Evolutionary conservation across 2,113 vertebrate species (phyloP).

Genomic region (Oncorhynchus mykiss): DNA sequence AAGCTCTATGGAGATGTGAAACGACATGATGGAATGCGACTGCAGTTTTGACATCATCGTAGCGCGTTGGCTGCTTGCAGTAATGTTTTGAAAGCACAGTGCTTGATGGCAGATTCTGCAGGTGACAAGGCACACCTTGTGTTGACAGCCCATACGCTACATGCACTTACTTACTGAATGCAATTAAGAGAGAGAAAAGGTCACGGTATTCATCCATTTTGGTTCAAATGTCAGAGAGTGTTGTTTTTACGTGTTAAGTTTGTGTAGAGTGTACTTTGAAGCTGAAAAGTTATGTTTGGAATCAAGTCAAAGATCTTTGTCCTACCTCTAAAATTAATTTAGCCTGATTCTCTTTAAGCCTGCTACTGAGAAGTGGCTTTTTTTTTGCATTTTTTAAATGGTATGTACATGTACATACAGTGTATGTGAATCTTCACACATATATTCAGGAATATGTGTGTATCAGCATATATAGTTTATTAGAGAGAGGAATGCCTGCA

Average conservation of each 20-base stretch:
- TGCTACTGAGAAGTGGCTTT: slow-evolving; percentile 73
- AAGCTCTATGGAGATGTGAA: slow-evolving; percentile 54
- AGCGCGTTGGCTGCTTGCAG: slow-evolving; percentile 69
- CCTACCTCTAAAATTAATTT: slow-evolving; percentile 64
- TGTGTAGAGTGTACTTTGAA: slow-evolving; percentile 38
- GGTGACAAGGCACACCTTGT: slow-evolving; percentile 72
- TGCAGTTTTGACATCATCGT: slow-evolving; percentile 77
- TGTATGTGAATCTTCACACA: slow-evolving; percentile 57
- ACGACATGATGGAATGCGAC: slow-evolving; percentile 66
- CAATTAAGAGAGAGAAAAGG: slow-evolving; percentile 63
- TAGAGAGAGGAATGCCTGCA: slow-evolving; percentile 87
- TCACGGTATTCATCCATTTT: slow-evolving; percentile 67
- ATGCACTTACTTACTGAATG: slow-evolving; percentile 71
- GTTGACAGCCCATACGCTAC: slow-evolving; percentile 71
- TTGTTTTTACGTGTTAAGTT: slow-evolving; percentile 31
- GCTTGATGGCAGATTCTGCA: slow-evolving; percentile 72
- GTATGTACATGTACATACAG: slow-evolving; percentile 69
- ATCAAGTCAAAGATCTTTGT: slow-evolving; percentile 70
- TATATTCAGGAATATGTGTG: slow-evolving; percentile 59
- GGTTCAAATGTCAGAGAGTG: slow-evolving; percentile 74
- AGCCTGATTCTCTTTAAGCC: slow-evolving; percentile 75
- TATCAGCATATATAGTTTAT: slow-evolving; percentile 73
- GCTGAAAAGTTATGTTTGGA: slow-evolving; percentile 75
- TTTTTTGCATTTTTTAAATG: slow-evolving; percentile 71
- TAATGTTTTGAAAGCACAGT: slow-evolving; percentile 70